Conservation (phyloP, 2,797 vertebrate species). For the Gallinago stenura region DNA sequence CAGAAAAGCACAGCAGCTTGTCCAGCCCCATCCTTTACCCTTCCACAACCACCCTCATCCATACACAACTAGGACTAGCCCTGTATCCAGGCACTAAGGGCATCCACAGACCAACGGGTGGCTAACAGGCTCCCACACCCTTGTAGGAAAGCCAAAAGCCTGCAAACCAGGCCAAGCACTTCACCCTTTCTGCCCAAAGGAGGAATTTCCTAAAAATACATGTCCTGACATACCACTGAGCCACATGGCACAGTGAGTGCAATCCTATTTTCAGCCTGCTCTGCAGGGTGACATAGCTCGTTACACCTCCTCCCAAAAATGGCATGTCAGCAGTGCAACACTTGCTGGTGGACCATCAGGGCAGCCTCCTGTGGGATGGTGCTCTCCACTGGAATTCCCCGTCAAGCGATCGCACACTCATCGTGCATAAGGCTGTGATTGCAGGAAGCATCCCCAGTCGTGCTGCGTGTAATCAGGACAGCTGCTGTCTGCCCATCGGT, state of each 20-base stretch:
- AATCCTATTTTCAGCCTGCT: slow-evolving; percentile 66
- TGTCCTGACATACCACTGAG: slow-evolving; percentile 67
- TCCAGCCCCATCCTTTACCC: neutral
- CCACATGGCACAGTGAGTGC: slow-evolving; percentile 55
- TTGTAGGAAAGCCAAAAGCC: neutral
- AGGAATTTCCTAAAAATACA: slow-evolving; percentile 73
- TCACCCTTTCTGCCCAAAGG: slow-evolving; percentile 63
- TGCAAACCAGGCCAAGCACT: slow-evolving; percentile 18
- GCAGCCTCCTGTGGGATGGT: neutral
- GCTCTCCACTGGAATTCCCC: slow-evolving; percentile 13
- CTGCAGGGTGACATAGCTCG: slow-evolving; percentile 54
- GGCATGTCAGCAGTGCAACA: neutral
- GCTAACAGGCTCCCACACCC: neutral
- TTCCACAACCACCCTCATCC: neutral
- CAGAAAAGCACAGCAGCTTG: neutral
- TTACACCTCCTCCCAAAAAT: slow-evolving; percentile 63
- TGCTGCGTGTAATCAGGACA: neutral
- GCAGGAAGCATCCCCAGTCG: neutral
- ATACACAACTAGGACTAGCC: neutral
- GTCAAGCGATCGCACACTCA: fast-evolving
- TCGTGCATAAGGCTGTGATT: neutral
- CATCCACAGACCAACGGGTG: neutral
- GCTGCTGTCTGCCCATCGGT: neutral
- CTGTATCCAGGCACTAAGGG: neutral
- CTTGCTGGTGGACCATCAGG: slow-evolving; percentile 17